These are phyloP conservation scores for Mola mola DNA, from an alignment of 2,113 vertebrate genomes.

Conservation along the genomic window DNA sequence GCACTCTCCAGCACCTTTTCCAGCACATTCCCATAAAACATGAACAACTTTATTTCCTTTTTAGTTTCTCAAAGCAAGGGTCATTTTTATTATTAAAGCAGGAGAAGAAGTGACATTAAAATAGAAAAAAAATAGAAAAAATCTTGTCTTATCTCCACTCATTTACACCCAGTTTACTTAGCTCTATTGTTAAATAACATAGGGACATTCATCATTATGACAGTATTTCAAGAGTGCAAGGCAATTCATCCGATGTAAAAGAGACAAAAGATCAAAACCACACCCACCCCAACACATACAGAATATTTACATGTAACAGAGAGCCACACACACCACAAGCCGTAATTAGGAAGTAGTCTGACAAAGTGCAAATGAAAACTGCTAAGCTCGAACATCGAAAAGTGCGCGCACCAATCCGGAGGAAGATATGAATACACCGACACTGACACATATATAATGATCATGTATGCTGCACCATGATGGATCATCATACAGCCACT, in stretches of 20 bases:
- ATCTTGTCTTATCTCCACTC: too few species aligned
- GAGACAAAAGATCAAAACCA: neutral
- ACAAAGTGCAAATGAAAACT: constrained; percentile 42
- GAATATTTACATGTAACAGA: constrained; percentile 31
- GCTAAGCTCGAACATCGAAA: constrained; percentile 29
- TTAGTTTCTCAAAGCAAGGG: constrained; percentile 35
- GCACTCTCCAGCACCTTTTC: too few species aligned
- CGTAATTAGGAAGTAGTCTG: constrained; percentile 12
- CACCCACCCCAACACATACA: neutral
- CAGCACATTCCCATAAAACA: too few species aligned
- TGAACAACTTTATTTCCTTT: constrained; percentile 49
- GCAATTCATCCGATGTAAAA: constrained; percentile 16
- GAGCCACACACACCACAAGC: constrained; percentile 1
- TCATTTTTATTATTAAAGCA: constrained; percentile 27
- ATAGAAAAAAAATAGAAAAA: constrained; percentile 1
- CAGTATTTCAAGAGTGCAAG: constrained; percentile 16
- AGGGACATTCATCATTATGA: neutral
- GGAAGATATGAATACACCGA: constrained; percentile 27
- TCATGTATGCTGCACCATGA: neutral
- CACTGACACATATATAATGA: too few species aligned
- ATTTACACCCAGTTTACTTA: neutral
- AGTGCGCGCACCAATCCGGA: constrained; percentile 26
- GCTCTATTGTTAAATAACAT: neutral
- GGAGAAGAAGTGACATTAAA: constrained; percentile 4
- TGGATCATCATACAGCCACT: constrained; percentile 1